Base-by-base conservation (phyloP, 2,113 vertebrate genomes). In the Mormyrus iriodes region DNA sequence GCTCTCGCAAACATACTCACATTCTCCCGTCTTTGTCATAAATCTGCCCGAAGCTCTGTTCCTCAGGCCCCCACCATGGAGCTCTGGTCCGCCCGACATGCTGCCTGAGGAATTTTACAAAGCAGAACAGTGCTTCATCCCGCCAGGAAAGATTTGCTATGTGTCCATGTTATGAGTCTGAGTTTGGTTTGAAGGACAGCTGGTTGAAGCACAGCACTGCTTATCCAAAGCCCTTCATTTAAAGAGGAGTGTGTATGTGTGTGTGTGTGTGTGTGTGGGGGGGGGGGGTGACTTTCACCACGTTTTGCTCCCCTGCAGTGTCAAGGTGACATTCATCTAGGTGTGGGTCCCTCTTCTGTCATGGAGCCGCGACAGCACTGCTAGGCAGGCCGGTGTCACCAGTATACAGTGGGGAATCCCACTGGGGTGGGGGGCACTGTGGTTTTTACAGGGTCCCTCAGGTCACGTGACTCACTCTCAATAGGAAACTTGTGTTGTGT, bases 1-100 rank as follows among this genome's bases (percentile, higher is more conserved):
- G 88, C 53, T 90, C 85, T 82, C 58, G 31, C 83, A 83, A 73
- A 88, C 88, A 88, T 91, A 92, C 91, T 85, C 49, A 88, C 39
- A 13, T 24, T 31, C 83, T 86, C 83, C 69, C 35, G n/a, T 49
- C 82, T 85, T 82, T 55, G 21, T 89, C 86, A 89, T 89, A 76
- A 58, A 91, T 91, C 90, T 91, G 82, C 53, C 13, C 53, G 49
- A 79, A 88, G 76, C 86, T 35, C 13, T 31, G 86, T 46, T 19
- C 17, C 21, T 42, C 61, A 61, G 46, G 46, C 6, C 58, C n/a
- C n/a, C n/a, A n/a, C n/a, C n/a, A n/a, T n/a, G n/a, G 88, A 79
- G 65, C 19, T 52, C 44, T 53, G 48, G 61, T 73, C 42, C 13
- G 24, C 10, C 58, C 1, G 58, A 17, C 39, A 44, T 44, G 21